These are phyloP conservation scores for Cercopithecus mona DNA, from an alignment of 2,113 vertebrate genomes.

Conservation along the genomic window DNA sequence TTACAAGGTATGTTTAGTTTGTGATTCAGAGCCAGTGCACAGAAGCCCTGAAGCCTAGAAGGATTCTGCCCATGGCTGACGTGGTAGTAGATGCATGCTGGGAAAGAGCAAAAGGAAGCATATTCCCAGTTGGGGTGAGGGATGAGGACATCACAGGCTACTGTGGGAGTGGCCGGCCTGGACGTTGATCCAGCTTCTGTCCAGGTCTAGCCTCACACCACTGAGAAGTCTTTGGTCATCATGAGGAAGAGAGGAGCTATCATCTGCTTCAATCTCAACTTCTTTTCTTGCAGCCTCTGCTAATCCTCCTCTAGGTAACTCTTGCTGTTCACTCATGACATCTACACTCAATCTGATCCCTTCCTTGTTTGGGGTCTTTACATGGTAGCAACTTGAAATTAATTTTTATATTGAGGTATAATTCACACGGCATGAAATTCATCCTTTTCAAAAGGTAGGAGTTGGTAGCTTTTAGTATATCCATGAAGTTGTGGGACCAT, in stretches of 20 bases:
- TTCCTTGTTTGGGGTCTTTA: neutral
- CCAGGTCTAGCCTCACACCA: neutral
- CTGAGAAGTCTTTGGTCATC: neutral
- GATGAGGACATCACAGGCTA: neutral
- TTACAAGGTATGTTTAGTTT: neutral
- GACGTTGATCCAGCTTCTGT: neutral
- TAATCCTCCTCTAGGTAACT: neutral
- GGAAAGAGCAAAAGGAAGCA: neutral
- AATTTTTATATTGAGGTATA: neutral
- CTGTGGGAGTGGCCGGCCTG: neutral
- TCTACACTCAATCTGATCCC: neutral
- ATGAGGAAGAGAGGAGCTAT: neutral
- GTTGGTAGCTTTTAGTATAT: neutral
- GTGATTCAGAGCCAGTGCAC: neutral
- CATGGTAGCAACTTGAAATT: neutral
- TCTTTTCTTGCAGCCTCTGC: neutral
- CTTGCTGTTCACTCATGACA: neutral
- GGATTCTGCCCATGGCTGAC: neutral
- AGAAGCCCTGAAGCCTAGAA: neutral
- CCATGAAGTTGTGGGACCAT: neutral
- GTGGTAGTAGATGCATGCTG: neutral
- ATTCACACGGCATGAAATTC: neutral
- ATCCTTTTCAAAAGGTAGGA: neutral
- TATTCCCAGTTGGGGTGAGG: neutral
- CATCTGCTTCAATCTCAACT: neutral